Conservation (phyloP, 2,797 vertebrate genomes). For the Erethizon dorsatum region DNA sequence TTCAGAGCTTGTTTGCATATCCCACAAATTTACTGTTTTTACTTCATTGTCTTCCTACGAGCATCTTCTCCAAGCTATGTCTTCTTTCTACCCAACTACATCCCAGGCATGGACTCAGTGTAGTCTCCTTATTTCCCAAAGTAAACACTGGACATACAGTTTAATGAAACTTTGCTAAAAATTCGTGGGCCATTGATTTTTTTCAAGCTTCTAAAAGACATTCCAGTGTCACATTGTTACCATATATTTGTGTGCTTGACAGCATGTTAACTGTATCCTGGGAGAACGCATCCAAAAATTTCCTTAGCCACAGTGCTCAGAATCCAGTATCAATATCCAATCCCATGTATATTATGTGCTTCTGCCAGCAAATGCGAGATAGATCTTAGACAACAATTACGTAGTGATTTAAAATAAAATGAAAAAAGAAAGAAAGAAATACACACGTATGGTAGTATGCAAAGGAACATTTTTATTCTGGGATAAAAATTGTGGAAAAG, state of each 20-base stretch:
- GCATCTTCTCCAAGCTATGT: neutral
- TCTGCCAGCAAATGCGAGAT: neutral
- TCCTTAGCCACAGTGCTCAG: neutral
- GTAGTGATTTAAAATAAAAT: neutral
- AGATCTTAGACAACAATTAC: neutral
- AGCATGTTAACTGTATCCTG: neutral
- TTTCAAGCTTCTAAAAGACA: neutral
- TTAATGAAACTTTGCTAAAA: neutral
- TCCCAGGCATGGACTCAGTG: neutral
- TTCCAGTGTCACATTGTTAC: neutral
- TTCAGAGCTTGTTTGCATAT: neutral
- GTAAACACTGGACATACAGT: neutral
- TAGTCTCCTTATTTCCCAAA: neutral
- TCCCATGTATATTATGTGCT: neutral
- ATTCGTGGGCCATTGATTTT: neutral
- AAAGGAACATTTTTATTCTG: neutral
- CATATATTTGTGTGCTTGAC: neutral
- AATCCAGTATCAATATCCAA: neutral
- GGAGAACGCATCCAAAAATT: neutral
- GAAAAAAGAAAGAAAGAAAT: neutral
- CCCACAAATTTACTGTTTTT: neutral
- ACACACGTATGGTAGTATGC: neutral
- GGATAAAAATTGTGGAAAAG: neutral
- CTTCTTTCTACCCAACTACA: neutral
- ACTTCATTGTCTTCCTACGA: neutral